phyloP scores from a whole-genome alignment of 2,797 vertebrate species.

The Mareca penelope region DNA sequence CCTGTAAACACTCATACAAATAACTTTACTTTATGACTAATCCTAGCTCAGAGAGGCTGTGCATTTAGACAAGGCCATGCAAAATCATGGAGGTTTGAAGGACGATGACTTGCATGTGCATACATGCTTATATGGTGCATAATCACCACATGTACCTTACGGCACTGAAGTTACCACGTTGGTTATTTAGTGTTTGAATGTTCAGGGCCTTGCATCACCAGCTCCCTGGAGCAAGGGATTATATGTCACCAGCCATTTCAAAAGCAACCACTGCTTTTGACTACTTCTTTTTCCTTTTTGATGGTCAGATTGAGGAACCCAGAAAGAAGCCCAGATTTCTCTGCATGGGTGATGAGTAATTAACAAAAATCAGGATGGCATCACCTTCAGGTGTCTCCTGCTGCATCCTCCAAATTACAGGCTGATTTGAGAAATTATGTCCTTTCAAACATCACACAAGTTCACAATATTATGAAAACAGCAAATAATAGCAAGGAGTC shows the following conservation, averaged over 20 bases:
- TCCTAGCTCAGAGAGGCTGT: not conserved
- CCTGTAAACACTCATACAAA: not conserved
- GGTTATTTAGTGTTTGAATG: not conserved
- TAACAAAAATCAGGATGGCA: not conserved
- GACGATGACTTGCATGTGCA: not conserved
- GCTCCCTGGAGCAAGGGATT: not conserved
- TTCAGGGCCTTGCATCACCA: not conserved
- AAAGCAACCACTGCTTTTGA: not conserved
- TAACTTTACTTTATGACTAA: not conserved
- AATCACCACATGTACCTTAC: not conserved
- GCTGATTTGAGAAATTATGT: not conserved
- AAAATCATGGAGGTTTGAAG: not conserved
- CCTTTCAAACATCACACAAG: not conserved
- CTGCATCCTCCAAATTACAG: not conserved
- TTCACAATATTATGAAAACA: not conserved
- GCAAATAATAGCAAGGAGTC: conserved; percentile 15
- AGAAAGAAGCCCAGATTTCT: not conserved
- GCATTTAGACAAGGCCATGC: not conserved
- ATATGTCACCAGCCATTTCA: not conserved
- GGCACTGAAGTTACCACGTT: not conserved
- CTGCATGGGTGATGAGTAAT: not conserved
- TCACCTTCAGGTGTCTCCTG: not conserved
- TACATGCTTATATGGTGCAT: not conserved
- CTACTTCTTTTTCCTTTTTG: not conserved
- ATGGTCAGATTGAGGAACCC: not conserved